Base-by-base conservation (phyloP, 2,113 vertebrate genomes). In the Apteryx owenii region DNA sequence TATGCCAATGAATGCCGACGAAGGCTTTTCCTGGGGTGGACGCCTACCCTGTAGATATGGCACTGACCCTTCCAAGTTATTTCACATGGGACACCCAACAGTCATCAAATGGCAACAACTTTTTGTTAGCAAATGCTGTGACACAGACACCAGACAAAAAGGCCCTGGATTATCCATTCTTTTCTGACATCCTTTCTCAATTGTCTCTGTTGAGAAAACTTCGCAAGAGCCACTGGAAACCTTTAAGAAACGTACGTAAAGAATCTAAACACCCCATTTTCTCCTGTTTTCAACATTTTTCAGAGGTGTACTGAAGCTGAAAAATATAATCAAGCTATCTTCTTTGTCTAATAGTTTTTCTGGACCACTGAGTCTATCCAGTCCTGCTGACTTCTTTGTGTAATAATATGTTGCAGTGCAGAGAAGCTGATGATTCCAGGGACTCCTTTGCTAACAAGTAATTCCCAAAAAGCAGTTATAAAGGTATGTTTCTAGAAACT, bases 301-400 rank as follows among this genome's bases (percentile, higher is more conserved):
- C 83, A 87, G 29, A 56, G 82, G 58, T n/a, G 42, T 66, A 60
- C 44, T 69, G 81, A 92, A 85, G 88, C 53, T 0, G 0, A 89
- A 89, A 93, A 91, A 90, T n/a, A 91, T 70, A 94, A 95, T 68
- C 81, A 78, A 72, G 33, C 60, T 76, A 88, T 90, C 79, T 72
- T 93, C 72, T 90, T 72, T 0, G 0, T 54, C 56, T 94, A 79
- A 93, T 73, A 80, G 77, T 54, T 89, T 91, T 95, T 89, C 70
- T 90, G 77, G 83, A 90, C 60, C 93, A 92, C 29, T 18, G 69
- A 86, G 17, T 69, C 61, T 38, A 75, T 70, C 69, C 88, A 69
- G 9, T 42, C 51, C 86, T 87, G 82, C 65, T 80, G 64, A 89
- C 42, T 93, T 68, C 51, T 90, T 71, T 72, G 73, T 58, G 69